Conservation (phyloP, 92 coral and sea anemone species). For the Pocillopora grandis region DNA sequence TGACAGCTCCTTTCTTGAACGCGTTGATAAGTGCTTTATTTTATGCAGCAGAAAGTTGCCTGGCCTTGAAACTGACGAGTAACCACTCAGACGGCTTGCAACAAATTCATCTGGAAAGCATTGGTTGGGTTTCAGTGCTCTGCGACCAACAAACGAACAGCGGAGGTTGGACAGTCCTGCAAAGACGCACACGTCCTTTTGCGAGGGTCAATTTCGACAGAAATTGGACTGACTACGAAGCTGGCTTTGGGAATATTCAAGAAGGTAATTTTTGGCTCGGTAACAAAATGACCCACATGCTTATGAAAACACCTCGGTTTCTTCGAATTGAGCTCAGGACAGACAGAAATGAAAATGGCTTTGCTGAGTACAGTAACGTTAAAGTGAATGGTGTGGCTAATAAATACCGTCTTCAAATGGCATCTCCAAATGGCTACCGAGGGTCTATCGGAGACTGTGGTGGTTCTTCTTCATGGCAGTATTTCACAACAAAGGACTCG, state of each 20-base stretch:
- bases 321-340: conserved; percentile 1
- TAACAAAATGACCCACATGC: conserved; percentile 9
- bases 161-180: conserved; percentile 23
- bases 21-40: neutral
- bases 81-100: neutral
- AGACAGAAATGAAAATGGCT: neutral
- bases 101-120: neutral
- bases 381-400: neutral
- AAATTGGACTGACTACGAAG: conserved; percentile 23
- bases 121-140: conserved; percentile 19
- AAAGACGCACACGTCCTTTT: conserved; percentile 17
- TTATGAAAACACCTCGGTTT: neutral
- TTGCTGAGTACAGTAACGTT: neutral
- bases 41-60: conserved; percentile 6
- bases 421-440: neutral
- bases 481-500: neutral
- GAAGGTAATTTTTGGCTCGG: conserved; percentile 27
- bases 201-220: neutral
- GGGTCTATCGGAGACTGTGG: conserved; percentile 19
- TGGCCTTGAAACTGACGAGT: neutral
- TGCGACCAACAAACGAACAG: conserved; percentile 19
- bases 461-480: neutral
- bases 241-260: conserved; percentile 11
- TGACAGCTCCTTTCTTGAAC: neutral
- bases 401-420: conserved; percentile 6